Evolutionary conservation across 2,113 vertebrate species (phyloP).

Genomic region (Anarrhichthys ocellatus): DNA sequence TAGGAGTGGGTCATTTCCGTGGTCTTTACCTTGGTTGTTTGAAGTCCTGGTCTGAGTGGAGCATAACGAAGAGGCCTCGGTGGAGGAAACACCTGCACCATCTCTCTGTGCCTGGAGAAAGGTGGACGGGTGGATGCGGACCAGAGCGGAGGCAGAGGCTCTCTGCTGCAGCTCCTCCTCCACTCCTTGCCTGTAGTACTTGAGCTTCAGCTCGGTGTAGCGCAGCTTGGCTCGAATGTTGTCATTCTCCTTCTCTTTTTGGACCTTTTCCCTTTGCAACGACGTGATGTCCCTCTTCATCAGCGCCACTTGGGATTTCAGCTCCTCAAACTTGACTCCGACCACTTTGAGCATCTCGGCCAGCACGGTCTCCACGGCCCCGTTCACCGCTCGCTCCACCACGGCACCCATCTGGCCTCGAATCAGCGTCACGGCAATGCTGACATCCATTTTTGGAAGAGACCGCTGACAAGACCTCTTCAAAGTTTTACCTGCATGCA

Average conservation of each 20-base stretch:
- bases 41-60: conserved; percentile 21
- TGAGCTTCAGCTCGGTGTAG: conserved; percentile 80
- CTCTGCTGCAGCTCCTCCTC: conserved; percentile 81
- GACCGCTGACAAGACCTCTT: background rate
- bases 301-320: conserved; percentile 76
- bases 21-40: conserved; percentile 46
- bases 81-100: background rate
- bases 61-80: conserved; percentile 21
- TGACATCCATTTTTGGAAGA: conserved; percentile 79
- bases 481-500: conserved; percentile 14
- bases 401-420: conserved; percentile 84
- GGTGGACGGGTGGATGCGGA: conserved; percentile 39
- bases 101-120: conserved; percentile 30
- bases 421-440: conserved; percentile 83
- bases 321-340: conserved; percentile 84
- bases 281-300: conserved; percentile 65
- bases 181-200: conserved; percentile 80
- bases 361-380: conserved; percentile 84
- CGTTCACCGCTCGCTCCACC: conserved; percentile 84
- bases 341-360: conserved; percentile 85
- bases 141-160: conserved; percentile 44
- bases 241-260: conserved; percentile 83
- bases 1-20: accelerated
- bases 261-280: conserved; percentile 77
- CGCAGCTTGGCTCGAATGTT: conserved; percentile 81